Conservation (phyloP, 2,113 vertebrate genomes). For the Eublepharis macularius region DNA sequence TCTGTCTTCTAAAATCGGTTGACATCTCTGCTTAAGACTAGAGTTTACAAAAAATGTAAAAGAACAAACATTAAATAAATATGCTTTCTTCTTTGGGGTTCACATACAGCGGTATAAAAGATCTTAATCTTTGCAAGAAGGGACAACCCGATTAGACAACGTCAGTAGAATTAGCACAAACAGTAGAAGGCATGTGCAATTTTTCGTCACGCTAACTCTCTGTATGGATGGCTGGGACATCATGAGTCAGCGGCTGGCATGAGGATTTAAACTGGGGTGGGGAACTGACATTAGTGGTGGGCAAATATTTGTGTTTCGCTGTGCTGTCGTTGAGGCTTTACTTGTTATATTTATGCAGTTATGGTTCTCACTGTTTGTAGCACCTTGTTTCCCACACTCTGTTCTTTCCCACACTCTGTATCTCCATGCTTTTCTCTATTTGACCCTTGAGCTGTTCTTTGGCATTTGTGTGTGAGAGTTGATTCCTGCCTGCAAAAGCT, state of each 20-base stretch:
- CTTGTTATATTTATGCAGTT: not conserved
- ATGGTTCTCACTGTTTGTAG: not conserved
- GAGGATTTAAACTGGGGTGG: not conserved
- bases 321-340: not conserved
- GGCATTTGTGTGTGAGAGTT: not conserved
- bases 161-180: not conserved
- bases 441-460: too few species aligned
- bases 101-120: not conserved
- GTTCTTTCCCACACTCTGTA: not conserved
- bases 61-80: not conserved
- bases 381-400: not conserved
- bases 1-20: not conserved
- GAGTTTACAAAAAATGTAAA: not conserved
- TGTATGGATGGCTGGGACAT: not conserved
- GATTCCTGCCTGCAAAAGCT: not conserved
- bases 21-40: not conserved
- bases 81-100: not conserved
- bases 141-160: not conserved
- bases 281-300: not conserved
- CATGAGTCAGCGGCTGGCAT: too few species aligned
- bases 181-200: not conserved
- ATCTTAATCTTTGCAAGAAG: not conserved
- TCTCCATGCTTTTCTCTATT: not conserved
- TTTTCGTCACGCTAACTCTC: not conserved
- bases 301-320: conserved; percentile 18